phyloP scores from a whole-genome alignment of 2,113 vertebrate genomes.

The Monopterus albus region DNA sequence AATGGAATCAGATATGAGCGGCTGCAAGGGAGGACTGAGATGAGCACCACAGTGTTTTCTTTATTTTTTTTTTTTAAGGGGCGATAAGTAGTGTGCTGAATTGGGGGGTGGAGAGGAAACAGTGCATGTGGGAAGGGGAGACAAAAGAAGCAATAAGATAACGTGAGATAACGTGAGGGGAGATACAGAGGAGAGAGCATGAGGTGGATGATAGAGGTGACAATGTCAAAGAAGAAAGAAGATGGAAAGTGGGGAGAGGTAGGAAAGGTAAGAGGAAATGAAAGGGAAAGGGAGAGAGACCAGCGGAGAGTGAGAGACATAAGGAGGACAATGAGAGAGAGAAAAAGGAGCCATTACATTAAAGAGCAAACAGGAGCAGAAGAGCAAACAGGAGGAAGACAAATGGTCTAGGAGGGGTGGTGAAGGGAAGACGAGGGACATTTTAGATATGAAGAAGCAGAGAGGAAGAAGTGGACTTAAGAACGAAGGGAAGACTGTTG shows the following conservation, averaged over 20 bases:
- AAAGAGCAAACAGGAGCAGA: no score
- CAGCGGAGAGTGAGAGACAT: background rate
- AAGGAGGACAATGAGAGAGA: background rate
- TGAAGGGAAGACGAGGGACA: conserved; percentile 13
- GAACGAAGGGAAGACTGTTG: background rate
- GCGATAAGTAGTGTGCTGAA: conserved; percentile 39
- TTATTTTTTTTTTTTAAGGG: conserved; percentile 59
- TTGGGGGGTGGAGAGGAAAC: conserved; percentile 13
- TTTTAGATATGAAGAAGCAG: conserved; percentile 17
- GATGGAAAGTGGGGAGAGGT: conserved; percentile 4
- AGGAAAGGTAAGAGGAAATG: conserved; percentile 38
- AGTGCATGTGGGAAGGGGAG: background rate
- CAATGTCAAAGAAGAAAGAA: conserved; percentile 10
- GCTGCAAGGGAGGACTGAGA: conserved; percentile 52
- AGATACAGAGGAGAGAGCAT: conserved; percentile 21
- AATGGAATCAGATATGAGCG: conserved; percentile 70
- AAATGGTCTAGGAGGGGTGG: background rate
- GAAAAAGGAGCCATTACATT: conserved; percentile 1
- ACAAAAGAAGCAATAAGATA: conserved; percentile 27
- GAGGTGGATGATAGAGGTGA: conserved; percentile 29
- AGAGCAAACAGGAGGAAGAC: conserved; percentile 12
- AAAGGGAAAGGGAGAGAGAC: background rate
- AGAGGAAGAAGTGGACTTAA: background rate
- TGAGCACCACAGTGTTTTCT: conserved; percentile 47
- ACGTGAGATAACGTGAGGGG: conserved; percentile 31